Evolutionary conservation across 2,113 vertebrate species (phyloP).

Genomic region (Podiceps cristatus): DNA sequence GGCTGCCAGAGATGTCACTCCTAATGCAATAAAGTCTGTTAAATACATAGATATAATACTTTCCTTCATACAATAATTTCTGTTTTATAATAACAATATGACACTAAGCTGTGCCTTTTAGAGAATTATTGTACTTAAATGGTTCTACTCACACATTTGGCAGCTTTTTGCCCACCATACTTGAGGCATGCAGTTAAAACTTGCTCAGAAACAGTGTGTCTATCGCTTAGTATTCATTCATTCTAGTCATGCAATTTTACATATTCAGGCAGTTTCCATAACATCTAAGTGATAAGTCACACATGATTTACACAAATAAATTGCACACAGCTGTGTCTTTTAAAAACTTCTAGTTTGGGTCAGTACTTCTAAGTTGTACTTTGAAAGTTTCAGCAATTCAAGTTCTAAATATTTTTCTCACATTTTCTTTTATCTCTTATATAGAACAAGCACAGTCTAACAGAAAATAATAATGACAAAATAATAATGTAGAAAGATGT

Average conservation of each 20-base stretch:
- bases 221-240: background rate
- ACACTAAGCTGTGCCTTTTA: background rate
- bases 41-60: background rate
- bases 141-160: background rate
- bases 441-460: background rate
- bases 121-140: background rate
- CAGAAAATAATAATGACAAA: background rate
- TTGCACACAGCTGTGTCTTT: constrained; percentile 2
- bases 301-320: constrained; percentile 18
- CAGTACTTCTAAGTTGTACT: background rate
- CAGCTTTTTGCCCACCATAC: background rate
- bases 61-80: background rate
- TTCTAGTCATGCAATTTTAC: constrained; percentile 13
- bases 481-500: background rate
- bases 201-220: background rate
- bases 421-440: background rate
- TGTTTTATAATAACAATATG: background rate
- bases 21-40: background rate
- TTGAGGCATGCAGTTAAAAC: background rate
- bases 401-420: background rate
- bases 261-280: constrained; percentile 28
- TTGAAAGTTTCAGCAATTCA: background rate
- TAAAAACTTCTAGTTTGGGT: background rate
- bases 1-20: background rate
- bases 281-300: background rate